Evolutionary conservation across 2,888 invertebrate genomes (phyloP).

Genomic region (Ommatoiulus sabulosus): DNA sequence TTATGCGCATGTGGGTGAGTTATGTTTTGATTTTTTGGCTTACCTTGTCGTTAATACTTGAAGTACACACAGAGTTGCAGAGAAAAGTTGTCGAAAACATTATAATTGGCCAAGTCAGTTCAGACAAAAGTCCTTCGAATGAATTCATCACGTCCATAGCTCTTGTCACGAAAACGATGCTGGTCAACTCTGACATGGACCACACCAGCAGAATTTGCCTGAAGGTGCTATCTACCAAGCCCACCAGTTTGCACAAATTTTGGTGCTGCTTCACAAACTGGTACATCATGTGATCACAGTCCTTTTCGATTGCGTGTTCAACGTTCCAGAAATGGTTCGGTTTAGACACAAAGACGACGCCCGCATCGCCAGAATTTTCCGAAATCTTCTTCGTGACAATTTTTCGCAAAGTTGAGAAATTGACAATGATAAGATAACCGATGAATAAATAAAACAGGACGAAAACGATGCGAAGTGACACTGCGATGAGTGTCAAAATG

Average conservation of each 20-base stretch:
- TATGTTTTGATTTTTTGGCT: neutral
- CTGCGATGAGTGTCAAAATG: neutral
- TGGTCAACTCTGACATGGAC: neutral
- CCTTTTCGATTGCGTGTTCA: no score
- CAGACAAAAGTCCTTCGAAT: neutral
- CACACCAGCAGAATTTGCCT: conserved; percentile 2
- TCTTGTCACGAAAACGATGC: neutral
- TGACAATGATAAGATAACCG: neutral
- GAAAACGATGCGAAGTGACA: neutral
- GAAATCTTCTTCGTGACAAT: neutral
- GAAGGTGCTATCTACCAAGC: neutral
- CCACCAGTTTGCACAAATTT: neutral
- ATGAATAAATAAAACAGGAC: neutral
- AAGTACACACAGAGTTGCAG: neutral
- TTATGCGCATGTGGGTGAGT: no score
- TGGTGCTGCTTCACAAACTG: neutral
- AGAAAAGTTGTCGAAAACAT: conserved; percentile 9
- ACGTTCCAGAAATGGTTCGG: neutral
- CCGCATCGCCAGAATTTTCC: neutral
- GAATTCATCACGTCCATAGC: conserved; percentile 6
- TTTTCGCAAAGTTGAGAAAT: neutral
- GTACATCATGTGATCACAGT: no score
- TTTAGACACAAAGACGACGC: neutral
- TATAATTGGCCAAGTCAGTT: neutral
- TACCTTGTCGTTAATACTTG: neutral